phyloP scores from a whole-genome alignment of 2,797 vertebrate genomes.

The Phoebastria nigripes region DNA sequence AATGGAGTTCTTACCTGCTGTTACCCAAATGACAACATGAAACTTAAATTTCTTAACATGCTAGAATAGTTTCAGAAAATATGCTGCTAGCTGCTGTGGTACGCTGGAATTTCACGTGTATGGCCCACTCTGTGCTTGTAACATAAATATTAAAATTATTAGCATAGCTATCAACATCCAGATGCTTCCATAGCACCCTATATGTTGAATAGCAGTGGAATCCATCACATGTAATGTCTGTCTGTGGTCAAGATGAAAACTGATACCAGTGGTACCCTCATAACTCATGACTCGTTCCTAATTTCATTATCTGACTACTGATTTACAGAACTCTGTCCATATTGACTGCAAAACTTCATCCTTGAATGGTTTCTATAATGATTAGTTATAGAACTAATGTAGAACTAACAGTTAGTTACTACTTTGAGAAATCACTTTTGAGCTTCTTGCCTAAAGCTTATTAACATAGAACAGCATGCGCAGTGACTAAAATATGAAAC shows the following conservation, averaged over 20 bases:
- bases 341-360: background rate
- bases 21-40: background rate
- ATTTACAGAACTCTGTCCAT: background rate
- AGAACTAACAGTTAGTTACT: background rate
- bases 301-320: background rate
- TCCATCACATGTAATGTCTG: background rate
- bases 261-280: background rate
- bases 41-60: background rate
- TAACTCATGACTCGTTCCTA: background rate
- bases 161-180: background rate
- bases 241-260: background rate
- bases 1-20: background rate
- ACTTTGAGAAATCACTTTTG: background rate
- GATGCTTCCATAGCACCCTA: background rate
- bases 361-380: background rate
- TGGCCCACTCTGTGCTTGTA: background rate
- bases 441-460: background rate
- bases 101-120: background rate
- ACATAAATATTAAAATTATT: background rate
- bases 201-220: background rate
- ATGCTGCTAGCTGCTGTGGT: background rate
- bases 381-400: background rate
- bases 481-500: background rate
- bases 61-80: background rate
- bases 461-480: background rate